Evolutionary conservation across 2,888 invertebrate genomes (phyloP).

Genomic region (Lithosia quadra): DNA sequence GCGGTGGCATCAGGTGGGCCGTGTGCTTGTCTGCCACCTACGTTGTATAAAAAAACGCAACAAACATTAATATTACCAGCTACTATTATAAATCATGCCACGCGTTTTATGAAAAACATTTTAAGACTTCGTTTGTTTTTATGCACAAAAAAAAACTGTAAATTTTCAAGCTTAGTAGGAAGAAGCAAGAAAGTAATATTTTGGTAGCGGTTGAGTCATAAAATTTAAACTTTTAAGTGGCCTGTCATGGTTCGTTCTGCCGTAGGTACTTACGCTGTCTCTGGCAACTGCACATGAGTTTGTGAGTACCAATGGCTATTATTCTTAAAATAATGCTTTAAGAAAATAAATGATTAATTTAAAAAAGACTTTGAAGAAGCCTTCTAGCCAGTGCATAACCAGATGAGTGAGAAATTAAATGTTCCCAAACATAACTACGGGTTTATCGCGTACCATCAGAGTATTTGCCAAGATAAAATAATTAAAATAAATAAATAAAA

Average conservation of each 20-base stretch:
- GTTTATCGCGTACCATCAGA: too few relatives aligned
- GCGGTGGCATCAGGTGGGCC: too few relatives aligned
- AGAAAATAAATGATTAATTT: too few relatives aligned
- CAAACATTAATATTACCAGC: background rate
- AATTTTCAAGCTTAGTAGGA: background rate
- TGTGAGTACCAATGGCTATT: background rate
- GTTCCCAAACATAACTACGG: too few relatives aligned
- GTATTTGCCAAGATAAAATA: too few relatives aligned
- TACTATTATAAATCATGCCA: background rate
- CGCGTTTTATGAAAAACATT: background rate
- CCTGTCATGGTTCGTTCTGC: conserved; percentile 30
- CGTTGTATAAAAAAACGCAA: too few relatives aligned
- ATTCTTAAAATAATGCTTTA: background rate
- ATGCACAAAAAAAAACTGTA: background rate
- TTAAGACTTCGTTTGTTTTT: conserved; percentile 3
- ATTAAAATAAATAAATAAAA: too few relatives aligned
- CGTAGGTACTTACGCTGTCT: conserved; percentile 40
- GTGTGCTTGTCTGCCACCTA: too few relatives aligned
- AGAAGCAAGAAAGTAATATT: conserved; percentile 26
- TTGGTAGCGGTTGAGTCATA: conserved; percentile 33
- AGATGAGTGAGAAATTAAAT: too few relatives aligned
- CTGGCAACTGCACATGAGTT: conserved; percentile 38
- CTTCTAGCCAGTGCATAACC: too few relatives aligned
- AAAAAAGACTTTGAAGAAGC: too few relatives aligned
- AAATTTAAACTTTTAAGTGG: conserved; percentile 51